Base-by-base conservation (phyloP, 1,140 invertebrate genomes). In the Drosophila micromelanica region DNA sequence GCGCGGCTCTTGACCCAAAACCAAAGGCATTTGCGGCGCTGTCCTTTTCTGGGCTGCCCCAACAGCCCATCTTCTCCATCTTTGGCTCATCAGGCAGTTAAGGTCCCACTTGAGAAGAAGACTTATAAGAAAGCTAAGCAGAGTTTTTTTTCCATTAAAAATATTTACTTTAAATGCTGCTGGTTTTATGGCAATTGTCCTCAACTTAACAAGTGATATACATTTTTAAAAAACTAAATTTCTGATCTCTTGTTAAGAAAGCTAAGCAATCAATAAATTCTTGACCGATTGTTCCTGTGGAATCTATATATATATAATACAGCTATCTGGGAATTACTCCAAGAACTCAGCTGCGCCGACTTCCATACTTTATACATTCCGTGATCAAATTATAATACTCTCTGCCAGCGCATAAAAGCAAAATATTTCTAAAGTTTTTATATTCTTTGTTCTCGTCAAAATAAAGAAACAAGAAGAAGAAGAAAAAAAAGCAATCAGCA, bases 381-480 rank as follows among this genome's bases (percentile, higher is more conserved):
- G 20, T 13, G 37, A 27, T 17, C 37, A 37, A 38, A 20, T 54
- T 7, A 8, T 40, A 3, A 13, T 5, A 12, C 37, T 4, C 37
- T 12, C n/a, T 23, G 35, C 17, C 4, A 7, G 51, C 15, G 5
- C 37, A 23, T 23, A 37, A 35, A 37, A 61, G 46, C 38, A 27
- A 64, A 46, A 57, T 64, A 72, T 70, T 76, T 71, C 45, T 52
- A 70, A 80, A 55, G 38, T 78, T 73, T 77, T 27, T 51, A 11
- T 35, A 35, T 35, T 35, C 32, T 35, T 35, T 35, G 32, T 35
- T 35, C 55, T 35, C 61, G 51, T 49, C 15, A 55, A n/a, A 45
- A 27, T 63, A 42, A 40, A 55, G 55, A 43, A 45, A 69, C 11
- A 37, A 42, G 20, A 55, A n/a, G 4, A 35, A 40, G 20, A 1